A percentile compares a stretch with the other conserved stretches of the same genome.
These are phyloP conservation scores for Ophion ellenae DNA, from an alignment of 2,888 invertebrate species.

Conservation along the genomic window DNA sequence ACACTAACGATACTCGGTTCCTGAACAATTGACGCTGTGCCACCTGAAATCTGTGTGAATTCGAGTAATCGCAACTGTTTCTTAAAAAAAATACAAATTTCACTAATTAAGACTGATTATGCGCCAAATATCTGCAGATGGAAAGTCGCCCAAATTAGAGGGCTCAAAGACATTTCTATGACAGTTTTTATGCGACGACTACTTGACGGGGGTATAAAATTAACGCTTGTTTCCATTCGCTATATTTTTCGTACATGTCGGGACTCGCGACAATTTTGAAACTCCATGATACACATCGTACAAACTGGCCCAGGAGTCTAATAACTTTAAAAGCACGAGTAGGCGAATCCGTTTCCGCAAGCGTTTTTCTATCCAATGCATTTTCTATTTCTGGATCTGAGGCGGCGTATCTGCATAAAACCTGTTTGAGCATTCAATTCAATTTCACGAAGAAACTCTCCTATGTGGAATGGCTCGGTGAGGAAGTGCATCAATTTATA, in stretches of 20 bases:
- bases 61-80: too few relatives aligned
- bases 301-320: slow-evolving; percentile 41
- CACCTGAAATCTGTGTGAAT: too few relatives aligned
- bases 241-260: neutral
- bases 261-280: slow-evolving; percentile 10
- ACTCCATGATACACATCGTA: neutral
- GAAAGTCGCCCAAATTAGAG: too few relatives aligned
- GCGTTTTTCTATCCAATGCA: slow-evolving; percentile 47
- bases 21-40: too few relatives aligned
- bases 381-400: slow-evolving; percentile 63
- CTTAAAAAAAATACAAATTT: too few relatives aligned
- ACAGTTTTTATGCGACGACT: too few relatives aligned
- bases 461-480: slow-evolving; percentile 28
- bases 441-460: slow-evolving; percentile 54
- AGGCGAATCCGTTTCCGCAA: slow-evolving; percentile 37
- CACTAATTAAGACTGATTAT: too few relatives aligned
- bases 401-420: slow-evolving; percentile 60
- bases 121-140: too few relatives aligned
- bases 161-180: too few relatives aligned
- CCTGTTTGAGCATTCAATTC: slow-evolving; percentile 58
- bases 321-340: slow-evolving; percentile 60
- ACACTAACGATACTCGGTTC: too few relatives aligned
- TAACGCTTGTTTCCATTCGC: neutral
- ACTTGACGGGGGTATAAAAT: neutral
- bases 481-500: slow-evolving; percentile 30